Base-by-base conservation (phyloP, 2,888 invertebrate species). In the Linnaemya tessellans region DNA sequence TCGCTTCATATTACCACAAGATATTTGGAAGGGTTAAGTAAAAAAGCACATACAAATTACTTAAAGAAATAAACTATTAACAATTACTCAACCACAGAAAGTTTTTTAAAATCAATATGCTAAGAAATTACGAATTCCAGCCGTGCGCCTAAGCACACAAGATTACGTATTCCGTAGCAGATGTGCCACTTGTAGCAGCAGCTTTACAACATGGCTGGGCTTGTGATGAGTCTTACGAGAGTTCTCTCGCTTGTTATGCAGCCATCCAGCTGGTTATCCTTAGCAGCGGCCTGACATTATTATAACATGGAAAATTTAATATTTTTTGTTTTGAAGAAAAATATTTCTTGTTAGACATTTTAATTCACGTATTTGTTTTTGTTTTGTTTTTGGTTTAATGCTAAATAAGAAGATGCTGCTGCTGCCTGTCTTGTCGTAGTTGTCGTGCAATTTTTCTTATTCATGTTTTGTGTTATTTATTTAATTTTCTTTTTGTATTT, bases 381-480 rank as follows among this genome's bases (percentile, higher is more conserved):
- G 46, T 65, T 49, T 18, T 74, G 30, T 35, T 22, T 13, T 30
- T 54, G 18, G 1, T 68, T 60, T 10, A 13, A 38, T 18, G 3
- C 41, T 51, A 43, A 54, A 43, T 22, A 70, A 43, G 35, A 58
- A 58, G 20, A 64, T 38, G 46, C 54, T 70, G 64, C 80, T 51
- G 51, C 51, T 51, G 51, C 58, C 62, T 75, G 68, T 81, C 51
- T 62, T 68, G 13, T 68, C 20, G 13, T 10, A 25, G 60, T 68
- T 75, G 81, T 75, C 81, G 43, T 67, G 65, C 58, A 73, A 73
- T 80, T 49, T 67, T 80, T 73, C 30, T 65, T 64, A 64, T 79
- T 79, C 46, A 46, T 41, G n/a, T 65, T 38, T 46, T 25, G 25
- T 51, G n/a, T 54, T 60, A 41, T 51, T 78, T 30, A 67, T 58